These are phyloP conservation scores for Drosophila planitibia DNA, from an alignment of 2,888 invertebrate genomes.

Conservation along the genomic window DNA sequence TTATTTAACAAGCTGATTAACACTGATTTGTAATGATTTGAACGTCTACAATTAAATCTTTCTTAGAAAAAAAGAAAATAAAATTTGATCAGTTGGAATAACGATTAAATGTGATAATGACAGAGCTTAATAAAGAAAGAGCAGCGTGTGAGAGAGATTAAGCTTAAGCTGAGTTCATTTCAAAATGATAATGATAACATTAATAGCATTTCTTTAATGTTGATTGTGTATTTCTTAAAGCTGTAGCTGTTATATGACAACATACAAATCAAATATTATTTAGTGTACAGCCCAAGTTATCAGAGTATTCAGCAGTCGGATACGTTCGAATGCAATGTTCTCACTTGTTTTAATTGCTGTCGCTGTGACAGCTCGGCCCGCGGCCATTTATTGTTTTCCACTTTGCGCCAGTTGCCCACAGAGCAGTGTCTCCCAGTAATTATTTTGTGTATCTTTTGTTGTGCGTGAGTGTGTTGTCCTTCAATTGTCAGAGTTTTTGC, in stretches of 20 bases:
- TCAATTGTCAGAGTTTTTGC: constrained; percentile 52
- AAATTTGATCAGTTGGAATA: background rate
- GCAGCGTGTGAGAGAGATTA: background rate
- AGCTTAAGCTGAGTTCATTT: background rate
- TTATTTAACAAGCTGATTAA: background rate
- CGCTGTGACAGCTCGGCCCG: constrained; percentile 41
- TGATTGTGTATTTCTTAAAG: background rate
- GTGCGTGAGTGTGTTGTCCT: constrained; percentile 46
- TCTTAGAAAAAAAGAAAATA: background rate
- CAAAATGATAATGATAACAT: background rate
- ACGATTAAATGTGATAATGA: background rate
- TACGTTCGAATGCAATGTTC: background rate
- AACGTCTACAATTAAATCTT: background rate
- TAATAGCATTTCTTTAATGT: background rate
- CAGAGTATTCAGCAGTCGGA: background rate
- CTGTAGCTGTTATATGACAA: background rate
- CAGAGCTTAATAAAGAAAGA: background rate
- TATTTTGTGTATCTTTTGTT: constrained; percentile 47
- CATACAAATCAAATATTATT: background rate
- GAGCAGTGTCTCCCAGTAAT: constrained; percentile 44
- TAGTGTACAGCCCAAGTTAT: too few species aligned
- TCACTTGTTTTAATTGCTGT: constrained; percentile 3
- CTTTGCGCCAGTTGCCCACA: constrained; percentile 67
- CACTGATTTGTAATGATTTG: background rate
- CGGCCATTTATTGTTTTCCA: constrained; percentile 80